Conservation (phyloP, 1,140 invertebrate species). For the Leptonema lineaticorne region DNA sequence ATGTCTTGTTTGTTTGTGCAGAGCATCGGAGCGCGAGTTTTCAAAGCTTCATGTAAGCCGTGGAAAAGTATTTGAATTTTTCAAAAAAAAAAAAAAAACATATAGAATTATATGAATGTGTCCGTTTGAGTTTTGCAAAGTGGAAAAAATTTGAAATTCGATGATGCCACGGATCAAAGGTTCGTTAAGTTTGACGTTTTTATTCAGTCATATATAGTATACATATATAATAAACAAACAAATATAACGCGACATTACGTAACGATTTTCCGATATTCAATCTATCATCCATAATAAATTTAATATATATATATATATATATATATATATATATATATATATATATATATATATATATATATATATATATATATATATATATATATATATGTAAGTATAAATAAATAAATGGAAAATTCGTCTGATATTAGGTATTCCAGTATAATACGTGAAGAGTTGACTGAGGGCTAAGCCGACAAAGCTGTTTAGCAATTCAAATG, state of each 20-base stretch:
- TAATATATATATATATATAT: neutral
- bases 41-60: neutral
- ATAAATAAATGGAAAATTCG: neutral
- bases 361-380: neutral
- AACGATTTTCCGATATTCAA: neutral
- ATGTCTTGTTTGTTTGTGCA: constrained; percentile 16
- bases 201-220: neutral
- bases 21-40: constrained; percentile 2
- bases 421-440: constrained; percentile 1
- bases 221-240: neutral
- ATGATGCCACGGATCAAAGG: constrained; percentile 2
- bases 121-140: neutral
- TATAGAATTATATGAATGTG: neutral
- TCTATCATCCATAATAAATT: neutral
- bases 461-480: constrained; percentile 6
- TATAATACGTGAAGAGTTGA: neutral
- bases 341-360: neutral
- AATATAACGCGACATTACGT: neutral
- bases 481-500: constrained; percentile 24
- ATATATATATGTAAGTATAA: neutral
- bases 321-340: neutral
- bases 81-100: neutral
- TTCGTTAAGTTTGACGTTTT: neutral
- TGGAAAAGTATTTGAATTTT: neutral
- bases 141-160: constrained; percentile 2